phyloP scores from a whole-genome alignment of 1,140 invertebrate genomes.

The Micrasema longulum region DNA sequence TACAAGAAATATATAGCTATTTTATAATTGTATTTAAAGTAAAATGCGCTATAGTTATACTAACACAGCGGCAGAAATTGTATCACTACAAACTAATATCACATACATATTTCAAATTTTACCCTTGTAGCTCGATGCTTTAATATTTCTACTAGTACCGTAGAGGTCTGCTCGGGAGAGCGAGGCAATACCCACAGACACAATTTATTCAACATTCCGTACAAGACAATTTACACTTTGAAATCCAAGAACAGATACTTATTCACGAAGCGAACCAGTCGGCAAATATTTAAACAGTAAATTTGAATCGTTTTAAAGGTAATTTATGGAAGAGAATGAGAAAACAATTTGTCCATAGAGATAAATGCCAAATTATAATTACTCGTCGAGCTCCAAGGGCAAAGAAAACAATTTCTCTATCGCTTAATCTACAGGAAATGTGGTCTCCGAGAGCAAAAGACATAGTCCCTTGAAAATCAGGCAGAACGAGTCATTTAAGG shows the following conservation, averaged over 20 bases:
- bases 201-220: too few relatives aligned
- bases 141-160: constrained; percentile 29
- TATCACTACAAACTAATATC: constrained; percentile 41
- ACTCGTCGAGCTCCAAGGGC: constrained; percentile 4
- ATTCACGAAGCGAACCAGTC: too few relatives aligned
- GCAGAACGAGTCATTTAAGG: constrained; percentile 30
- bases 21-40: constrained; percentile 17
- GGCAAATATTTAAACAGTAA: too few relatives aligned
- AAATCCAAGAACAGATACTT: too few relatives aligned
- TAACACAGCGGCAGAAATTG: constrained; percentile 27
- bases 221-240: too few relatives aligned
- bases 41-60: constrained; percentile 16
- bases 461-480: not conserved
- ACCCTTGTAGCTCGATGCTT: constrained; percentile 9
- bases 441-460: constrained; percentile 4
- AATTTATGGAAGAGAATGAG: too few relatives aligned
- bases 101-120: constrained; percentile 34
- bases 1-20: too few relatives aligned
- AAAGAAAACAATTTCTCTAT: constrained; percentile 32
- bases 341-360: too few relatives aligned
- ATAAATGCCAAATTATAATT: constrained; percentile 12
- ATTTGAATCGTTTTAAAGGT: too few relatives aligned
- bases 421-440: constrained; percentile 15
- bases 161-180: constrained; percentile 10
- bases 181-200: not conserved